A percentile compares a stretch with the other conserved stretches of the same genome.
Evolutionary conservation across 2,113 vertebrate species (phyloP).

Genomic region (Pleuronectes platessa): DNA sequence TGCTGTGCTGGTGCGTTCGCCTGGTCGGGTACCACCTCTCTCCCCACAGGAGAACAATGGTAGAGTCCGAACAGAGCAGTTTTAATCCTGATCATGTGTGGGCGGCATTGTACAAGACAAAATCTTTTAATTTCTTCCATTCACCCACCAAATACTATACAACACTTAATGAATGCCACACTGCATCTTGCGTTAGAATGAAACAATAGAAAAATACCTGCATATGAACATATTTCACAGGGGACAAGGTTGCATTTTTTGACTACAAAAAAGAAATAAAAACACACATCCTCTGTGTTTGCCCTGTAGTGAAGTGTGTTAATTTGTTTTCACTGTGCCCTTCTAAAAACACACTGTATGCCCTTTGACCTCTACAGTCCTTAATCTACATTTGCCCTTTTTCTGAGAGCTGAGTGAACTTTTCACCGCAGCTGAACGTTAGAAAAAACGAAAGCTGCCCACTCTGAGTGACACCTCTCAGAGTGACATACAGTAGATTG

Average conservation of each 20-base stretch:
- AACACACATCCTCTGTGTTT: conserved; percentile 15
- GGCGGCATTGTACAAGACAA: too few species aligned
- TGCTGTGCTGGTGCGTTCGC: too few species aligned
- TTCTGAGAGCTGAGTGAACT: conserved; percentile 56
- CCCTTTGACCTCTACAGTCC: conserved; percentile 62
- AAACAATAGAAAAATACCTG: conserved; percentile 14
- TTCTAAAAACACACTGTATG: conserved; percentile 48
- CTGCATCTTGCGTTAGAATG: not conserved
- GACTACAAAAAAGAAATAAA: not conserved
- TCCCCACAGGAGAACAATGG: too few species aligned
- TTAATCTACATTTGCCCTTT: conserved; percentile 81
- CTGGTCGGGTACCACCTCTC: too few species aligned
- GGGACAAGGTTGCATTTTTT: conserved; percentile 43
- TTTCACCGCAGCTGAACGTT: conserved; percentile 30
- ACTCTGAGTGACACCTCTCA: conserved; percentile 66
- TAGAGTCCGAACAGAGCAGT: too few species aligned
- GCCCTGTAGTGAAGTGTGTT: conserved; percentile 37
- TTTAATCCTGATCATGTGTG: too few species aligned
- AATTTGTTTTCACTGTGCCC: conserved; percentile 42
- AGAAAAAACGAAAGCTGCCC: conserved; percentile 47
- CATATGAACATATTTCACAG: conserved; percentile 44
- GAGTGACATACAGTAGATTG: conserved; percentile 58
- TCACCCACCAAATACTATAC: not conserved
- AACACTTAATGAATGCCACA: not conserved
- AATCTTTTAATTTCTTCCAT: not conserved